These are phyloP conservation scores for Paradisaea rubra DNA, from an alignment of 2,113 vertebrate species.

Conservation along the genomic window DNA sequence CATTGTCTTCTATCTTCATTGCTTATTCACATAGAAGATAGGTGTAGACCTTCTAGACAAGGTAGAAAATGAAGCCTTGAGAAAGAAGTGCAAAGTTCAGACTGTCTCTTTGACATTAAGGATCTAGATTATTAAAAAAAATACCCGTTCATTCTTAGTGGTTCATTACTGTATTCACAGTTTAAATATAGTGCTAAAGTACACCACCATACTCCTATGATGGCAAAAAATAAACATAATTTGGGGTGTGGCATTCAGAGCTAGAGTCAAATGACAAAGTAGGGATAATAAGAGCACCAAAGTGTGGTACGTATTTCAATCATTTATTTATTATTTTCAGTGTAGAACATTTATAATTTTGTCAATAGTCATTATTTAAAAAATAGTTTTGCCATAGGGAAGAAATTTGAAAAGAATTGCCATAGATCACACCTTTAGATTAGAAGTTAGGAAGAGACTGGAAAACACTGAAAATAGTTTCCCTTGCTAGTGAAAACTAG, in stretches of 20 bases:
- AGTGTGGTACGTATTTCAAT: not conserved
- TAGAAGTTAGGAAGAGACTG: not conserved
- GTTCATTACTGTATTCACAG: not conserved
- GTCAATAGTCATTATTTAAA: not conserved
- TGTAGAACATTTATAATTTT: not conserved
- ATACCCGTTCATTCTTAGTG: accelerated
- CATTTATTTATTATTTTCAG: not conserved
- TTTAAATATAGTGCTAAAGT: not conserved
- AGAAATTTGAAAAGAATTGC: not conserved
- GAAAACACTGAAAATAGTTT: not conserved
- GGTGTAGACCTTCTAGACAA: not conserved
- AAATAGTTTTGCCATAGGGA: not conserved
- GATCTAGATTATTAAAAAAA: not conserved
- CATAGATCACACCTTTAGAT: accelerated
- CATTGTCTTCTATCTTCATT: not conserved
- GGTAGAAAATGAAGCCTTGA: not conserved
- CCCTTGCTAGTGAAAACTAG: not conserved
- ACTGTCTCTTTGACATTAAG: not conserved
- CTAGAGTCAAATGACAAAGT: not conserved
- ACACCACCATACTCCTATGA: accelerated
- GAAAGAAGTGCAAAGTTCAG: not conserved
- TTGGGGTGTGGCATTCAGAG: not conserved
- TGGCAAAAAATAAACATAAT: not conserved
- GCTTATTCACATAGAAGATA: not conserved
- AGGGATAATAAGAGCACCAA: not conserved